These are phyloP conservation scores for Cryptoprocta ferox DNA, from an alignment of 2,797 vertebrate genomes.

Conservation along the genomic window DNA sequence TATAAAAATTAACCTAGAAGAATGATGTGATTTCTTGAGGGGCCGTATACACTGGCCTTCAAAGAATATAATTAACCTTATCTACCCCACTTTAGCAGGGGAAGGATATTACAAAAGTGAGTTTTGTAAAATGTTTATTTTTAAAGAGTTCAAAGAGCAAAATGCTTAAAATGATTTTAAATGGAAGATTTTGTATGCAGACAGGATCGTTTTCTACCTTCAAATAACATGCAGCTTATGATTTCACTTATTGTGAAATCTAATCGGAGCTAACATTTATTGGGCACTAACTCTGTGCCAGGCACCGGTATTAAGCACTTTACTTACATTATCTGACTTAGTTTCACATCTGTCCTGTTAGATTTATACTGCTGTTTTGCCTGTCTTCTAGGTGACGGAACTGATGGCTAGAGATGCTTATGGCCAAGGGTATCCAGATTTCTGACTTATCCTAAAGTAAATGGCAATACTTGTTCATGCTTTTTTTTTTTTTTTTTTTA, in stretches of 20 bases:
- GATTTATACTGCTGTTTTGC: not conserved
- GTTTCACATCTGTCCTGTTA: not conserved
- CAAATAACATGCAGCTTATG: constrained; percentile 1
- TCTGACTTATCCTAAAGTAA: constrained; percentile 19
- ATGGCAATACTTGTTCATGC: not conserved
- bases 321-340: not conserved
- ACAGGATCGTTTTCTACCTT: not conserved
- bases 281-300: not conserved
- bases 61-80: not conserved
- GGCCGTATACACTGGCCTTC: not conserved
- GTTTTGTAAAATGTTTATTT: not conserved
- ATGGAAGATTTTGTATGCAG: not conserved
- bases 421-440: not conserved
- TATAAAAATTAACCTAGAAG: not conserved
- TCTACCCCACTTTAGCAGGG: not conserved
- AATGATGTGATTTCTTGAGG: not conserved
- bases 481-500: not conserved
- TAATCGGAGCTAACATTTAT: not conserved
- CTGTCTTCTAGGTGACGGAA: not conserved
- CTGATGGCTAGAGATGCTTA: not conserved
- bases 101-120: not conserved
- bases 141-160: not conserved
- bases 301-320: not conserved
- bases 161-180: not conserved
- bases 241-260: not conserved